A percentile compares a stretch with the other conserved stretches of the same genome.
Conservation (phyloP, 1,140 invertebrate genomes). For the Callitettix versicolor region DNA sequence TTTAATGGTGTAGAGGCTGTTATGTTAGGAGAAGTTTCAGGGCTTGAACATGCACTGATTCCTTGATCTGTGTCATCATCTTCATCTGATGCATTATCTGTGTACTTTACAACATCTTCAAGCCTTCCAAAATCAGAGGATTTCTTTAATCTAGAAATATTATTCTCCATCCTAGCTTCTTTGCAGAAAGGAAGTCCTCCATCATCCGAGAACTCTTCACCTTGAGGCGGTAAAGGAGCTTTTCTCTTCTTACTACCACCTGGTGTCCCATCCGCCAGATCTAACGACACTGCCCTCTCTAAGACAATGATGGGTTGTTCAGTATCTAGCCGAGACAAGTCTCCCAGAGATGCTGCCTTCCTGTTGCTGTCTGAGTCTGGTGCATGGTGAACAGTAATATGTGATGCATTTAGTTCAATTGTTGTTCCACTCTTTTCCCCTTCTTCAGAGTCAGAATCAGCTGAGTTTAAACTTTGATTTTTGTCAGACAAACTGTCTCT, state of each 20-base stretch:
- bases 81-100: slow-evolving; percentile 14
- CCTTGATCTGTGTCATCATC: slow-evolving; percentile 20
- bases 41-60: slow-evolving; percentile 18
- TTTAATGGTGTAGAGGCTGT: slow-evolving; percentile 23
- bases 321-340: slow-evolving; percentile 59
- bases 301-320: slow-evolving; percentile 43
- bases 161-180: slow-evolving; percentile 47
- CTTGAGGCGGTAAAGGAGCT: slow-evolving; percentile 40
- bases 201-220: slow-evolving; percentile 33
- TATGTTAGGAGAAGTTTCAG: slow-evolving; percentile 14
- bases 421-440: slow-evolving; percentile 34
- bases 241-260: slow-evolving; percentile 56
- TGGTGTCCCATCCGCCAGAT: slow-evolving; percentile 54
- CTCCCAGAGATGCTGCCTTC: slow-evolving; percentile 69
- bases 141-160: slow-evolving; percentile 56
- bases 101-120: slow-evolving; percentile 53
- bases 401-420: slow-evolving; percentile 58
- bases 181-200: slow-evolving; percentile 31
- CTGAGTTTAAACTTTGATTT: slow-evolving; percentile 18
- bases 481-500: slow-evolving; percentile 19
- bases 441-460: slow-evolving; percentile 39
- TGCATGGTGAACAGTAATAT: slow-evolving; percentile 60
- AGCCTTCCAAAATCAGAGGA: slow-evolving; percentile 64
- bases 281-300: slow-evolving; percentile 70
- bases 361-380: slow-evolving; percentile 51